Percentiles rank a stretch among this genome's conserved stretches.
Evolutionary conservation across 1,140 invertebrate genomes (phyloP).

Genomic region (Anoplophora glabripennis): DNA sequence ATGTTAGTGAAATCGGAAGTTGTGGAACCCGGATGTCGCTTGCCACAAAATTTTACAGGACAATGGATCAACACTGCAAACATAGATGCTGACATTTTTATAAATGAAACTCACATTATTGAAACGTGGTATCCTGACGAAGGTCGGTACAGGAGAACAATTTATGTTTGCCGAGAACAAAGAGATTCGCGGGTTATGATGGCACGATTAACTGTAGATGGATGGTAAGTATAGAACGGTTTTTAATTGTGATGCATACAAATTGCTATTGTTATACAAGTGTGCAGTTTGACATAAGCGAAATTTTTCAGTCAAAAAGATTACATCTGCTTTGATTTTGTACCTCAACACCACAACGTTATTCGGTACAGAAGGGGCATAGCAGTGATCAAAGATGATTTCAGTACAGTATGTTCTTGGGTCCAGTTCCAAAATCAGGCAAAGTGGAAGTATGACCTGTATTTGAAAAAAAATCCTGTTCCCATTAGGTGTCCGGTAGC

Average conservation of each 20-base stretch:
- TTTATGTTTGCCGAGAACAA: constrained; percentile 92
- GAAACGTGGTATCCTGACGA: constrained; percentile 92
- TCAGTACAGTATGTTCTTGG: constrained; percentile 91
- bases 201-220: constrained; percentile 92
- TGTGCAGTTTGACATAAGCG: not conserved
- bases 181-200: constrained; percentile 88
- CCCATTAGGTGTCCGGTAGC: constrained; percentile 93
- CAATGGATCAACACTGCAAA: constrained; percentile 97
- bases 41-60: constrained; percentile 91
- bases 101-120: constrained; percentile 95
- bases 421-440: constrained; percentile 83
- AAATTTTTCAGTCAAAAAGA: constrained; percentile 82
- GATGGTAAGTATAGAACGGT: constrained; percentile 71
- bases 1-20: constrained; percentile 74
- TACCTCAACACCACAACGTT: constrained; percentile 92
- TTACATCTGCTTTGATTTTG: constrained; percentile 95
- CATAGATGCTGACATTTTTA: constrained; percentile 88
- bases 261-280: not conserved
- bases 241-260: no score
- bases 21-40: constrained; percentile 83
- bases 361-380: constrained; percentile 87
- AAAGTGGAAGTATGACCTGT: constrained; percentile 85
- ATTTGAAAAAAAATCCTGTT: constrained; percentile 86
- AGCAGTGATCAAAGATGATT: constrained; percentile 85
- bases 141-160: constrained; percentile 80